Percentiles rank a stretch among this genome's conserved stretches.
phyloP scores from a whole-genome alignment of 2,888 invertebrate species.

The Dasysyrphus albostriatus region DNA sequence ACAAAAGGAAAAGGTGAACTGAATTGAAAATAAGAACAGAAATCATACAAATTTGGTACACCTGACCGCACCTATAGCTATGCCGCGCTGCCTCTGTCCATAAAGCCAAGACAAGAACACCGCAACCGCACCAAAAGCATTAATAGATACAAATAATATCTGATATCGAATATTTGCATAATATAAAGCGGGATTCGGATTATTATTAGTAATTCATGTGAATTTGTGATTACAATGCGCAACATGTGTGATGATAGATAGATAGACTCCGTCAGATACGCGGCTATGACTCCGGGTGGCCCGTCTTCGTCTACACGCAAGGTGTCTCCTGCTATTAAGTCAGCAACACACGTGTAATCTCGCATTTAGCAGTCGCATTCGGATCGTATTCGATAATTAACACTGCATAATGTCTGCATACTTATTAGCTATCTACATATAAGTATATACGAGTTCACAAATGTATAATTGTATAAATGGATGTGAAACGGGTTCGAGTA shows the following conservation, averaged over 20 bases:
- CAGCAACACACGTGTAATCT: slow-evolving; percentile 70
- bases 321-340: slow-evolving; percentile 63
- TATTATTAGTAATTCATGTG: slow-evolving; percentile 69
- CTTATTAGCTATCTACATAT: slow-evolving; percentile 64
- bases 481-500: slow-evolving; percentile 37
- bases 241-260: slow-evolving; percentile 70
- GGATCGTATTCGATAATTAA: slow-evolving; percentile 75
- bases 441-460: background rate
- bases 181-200: slow-evolving; percentile 58
- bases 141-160: background rate
- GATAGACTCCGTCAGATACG: slow-evolving; percentile 46
- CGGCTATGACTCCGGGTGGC: slow-evolving; percentile 66
- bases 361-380: slow-evolving; percentile 67
- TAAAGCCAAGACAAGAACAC: background rate
- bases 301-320: slow-evolving; percentile 63
- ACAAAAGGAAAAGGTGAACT: slow-evolving; percentile 5
- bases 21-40: slow-evolving; percentile 6
- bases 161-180: slow-evolving; percentile 53
- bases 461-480: background rate
- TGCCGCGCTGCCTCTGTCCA: background rate
- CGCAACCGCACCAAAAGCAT: background rate
- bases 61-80: slow-evolving; percentile 70
- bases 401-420: slow-evolving; percentile 74
- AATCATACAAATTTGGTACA: slow-evolving; percentile 54
- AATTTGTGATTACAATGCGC: slow-evolving; percentile 71